Base-by-base conservation (phyloP, 2,888 invertebrate species). In the Eudemis profundana region DNA sequence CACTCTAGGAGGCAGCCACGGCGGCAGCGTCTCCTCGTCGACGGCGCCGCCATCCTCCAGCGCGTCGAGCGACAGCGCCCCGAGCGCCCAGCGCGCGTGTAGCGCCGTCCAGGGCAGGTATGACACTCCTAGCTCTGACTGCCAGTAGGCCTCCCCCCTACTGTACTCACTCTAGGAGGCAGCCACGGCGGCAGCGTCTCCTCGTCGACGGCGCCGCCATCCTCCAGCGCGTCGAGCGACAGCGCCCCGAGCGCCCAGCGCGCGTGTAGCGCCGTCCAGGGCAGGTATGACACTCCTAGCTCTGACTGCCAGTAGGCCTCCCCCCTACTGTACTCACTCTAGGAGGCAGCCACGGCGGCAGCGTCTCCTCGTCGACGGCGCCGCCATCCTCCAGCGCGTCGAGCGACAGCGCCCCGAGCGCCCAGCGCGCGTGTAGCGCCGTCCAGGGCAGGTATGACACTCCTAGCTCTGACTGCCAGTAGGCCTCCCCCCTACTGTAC, bases 301-400 rank as follows among this genome's bases (percentile, higher is more conserved):
- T 98, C 98, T 1, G 97, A 96, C 87, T 99, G 98, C 99, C 99
- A 99, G 86, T 96, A 97, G 85, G 98, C 98, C 87, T 98, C 98
- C 95, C 97, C 97, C 78, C 98, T 97, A 87, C 98, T 97, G 10
- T 97, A 98, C 87, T 99, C 98, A 89, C 87, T 74, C 87, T 63
- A 0, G 89, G 86, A 67, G 92, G 90, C 77, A 98, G 92, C 95
- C 96, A 96, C 0, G 95, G 94, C 42, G 98, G 98, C 88, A 98
- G 93, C 1, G 98, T 96, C 71, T 98, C 98, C 78, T 98, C 98
- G 81, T 99, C 99, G 54, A 98, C 95, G 93, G 97, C 96, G 65
- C 97, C 98, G 56, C 98, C 98, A 79, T 98, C 98, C 87, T 96
- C 98, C 0, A 98, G 87, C 71, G 95, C 92, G 81, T 97, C 97